Percentiles rank a stretch among this genome's conserved stretches.
These are phyloP conservation scores for Gouania willdenowi DNA, from an alignment of 2,797 vertebrate genomes.

Conservation along the genomic window DNA sequence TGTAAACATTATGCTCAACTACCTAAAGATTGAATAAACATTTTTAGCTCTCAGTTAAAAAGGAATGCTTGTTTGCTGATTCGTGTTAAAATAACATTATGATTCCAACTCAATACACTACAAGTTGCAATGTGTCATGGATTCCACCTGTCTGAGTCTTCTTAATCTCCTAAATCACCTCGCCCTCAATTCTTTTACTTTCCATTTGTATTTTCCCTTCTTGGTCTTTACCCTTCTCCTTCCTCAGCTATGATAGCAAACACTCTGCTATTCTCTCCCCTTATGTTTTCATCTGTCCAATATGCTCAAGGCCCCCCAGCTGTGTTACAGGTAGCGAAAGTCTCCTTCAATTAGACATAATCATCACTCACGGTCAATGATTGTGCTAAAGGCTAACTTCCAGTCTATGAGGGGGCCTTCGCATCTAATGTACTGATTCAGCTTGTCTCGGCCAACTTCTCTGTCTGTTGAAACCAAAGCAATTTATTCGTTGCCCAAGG, in stretches of 20 bases:
- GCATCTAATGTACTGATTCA: slow-evolving; percentile 97
- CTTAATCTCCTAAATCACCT: slow-evolving; percentile 5
- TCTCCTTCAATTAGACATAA: slow-evolving; percentile 99
- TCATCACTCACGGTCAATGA: slow-evolving; percentile 99
- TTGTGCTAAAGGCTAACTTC: slow-evolving; percentile 97
- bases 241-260: slow-evolving; percentile 28
- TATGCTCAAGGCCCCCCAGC: slow-evolving; percentile 82
- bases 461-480: slow-evolving; percentile 99
- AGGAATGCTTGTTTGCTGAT: slow-evolving; percentile 38
- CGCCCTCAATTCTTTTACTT: slow-evolving; percentile 6
- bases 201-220: slow-evolving; percentile 1
- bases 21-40: slow-evolving; percentile 22
- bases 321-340: slow-evolving; percentile 96
- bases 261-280: slow-evolving; percentile 32
- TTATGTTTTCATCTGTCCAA: slow-evolving; percentile 61
- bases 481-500: slow-evolving; percentile 99
- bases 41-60: slow-evolving; percentile 9
- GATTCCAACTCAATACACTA: slow-evolving; percentile 73
- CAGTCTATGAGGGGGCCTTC: slow-evolving; percentile 92
- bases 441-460: slow-evolving; percentile 98
- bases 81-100: slow-evolving; percentile 72
- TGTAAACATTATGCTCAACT: slow-evolving; percentile 33
- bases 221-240: slow-evolving; percentile 17
- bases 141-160: slow-evolving; percentile 10
- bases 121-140: too few relatives aligned